phyloP scores from a whole-genome alignment of 2,797 vertebrate genomes.

The Streptopelia turtur region DNA sequence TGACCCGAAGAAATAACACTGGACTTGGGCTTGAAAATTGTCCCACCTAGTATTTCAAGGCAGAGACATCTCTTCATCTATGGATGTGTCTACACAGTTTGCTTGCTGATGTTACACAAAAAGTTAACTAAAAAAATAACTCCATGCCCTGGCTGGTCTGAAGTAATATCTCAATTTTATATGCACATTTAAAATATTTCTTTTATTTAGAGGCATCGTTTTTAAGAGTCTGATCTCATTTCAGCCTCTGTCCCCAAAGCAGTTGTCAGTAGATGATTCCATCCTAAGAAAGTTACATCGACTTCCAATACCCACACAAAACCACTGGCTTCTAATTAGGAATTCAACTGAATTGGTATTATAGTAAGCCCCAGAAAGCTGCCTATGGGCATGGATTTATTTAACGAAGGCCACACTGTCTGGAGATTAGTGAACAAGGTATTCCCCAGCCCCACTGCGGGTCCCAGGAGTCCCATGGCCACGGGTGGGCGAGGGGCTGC shows the following conservation, averaged over 20 bases:
- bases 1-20: background rate
- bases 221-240: background rate
- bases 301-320: background rate
- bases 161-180: background rate
- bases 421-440: conserved; percentile 10
- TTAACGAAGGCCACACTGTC: conserved; percentile 2
- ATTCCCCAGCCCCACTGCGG: fast-evolving
- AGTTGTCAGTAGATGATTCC: background rate
- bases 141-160: background rate
- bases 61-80: background rate
- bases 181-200: background rate
- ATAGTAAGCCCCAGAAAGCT: conserved; percentile 44
- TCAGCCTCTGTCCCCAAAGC: background rate
- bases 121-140: background rate
- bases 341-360: conserved; percentile 49
- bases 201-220: background rate
- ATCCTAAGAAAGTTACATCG: background rate
- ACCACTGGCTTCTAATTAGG: conserved; percentile 23
- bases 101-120: background rate
- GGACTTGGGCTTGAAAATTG: background rate
- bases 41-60: background rate
- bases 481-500: fast-evolving
- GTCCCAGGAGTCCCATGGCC: fast-evolving
- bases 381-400: conserved; percentile 49
- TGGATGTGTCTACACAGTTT: background rate